phyloP scores from a whole-genome alignment of 2,113 vertebrate genomes.

The Colinus virginianus region DNA sequence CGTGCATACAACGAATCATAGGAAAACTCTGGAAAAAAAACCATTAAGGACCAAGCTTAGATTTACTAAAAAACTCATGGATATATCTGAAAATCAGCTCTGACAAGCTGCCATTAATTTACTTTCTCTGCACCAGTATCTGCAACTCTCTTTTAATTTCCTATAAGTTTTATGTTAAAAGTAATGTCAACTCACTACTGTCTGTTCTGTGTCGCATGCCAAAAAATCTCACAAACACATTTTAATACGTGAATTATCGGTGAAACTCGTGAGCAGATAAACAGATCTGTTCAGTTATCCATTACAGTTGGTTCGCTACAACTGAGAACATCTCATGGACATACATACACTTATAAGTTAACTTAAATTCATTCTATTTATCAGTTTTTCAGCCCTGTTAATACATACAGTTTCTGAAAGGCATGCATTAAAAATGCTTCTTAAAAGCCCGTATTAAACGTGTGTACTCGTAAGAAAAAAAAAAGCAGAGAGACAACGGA shows the following conservation, averaged over 20 bases:
- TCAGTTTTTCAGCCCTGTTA: neutral
- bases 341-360: neutral
- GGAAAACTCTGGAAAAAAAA: neutral
- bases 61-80: neutral
- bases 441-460: neutral
- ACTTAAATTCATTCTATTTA: neutral
- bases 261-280: neutral
- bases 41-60: neutral
- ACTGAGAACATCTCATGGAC: neutral
- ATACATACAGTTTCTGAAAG: neutral
- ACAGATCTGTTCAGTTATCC: neutral
- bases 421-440: neutral
- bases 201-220: neutral
- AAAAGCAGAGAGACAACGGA: neutral
- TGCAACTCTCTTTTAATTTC: neutral
- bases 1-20: neutral
- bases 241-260: neutral
- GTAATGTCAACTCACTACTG: neutral
- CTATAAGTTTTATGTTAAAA: neutral
- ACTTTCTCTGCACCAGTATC: neutral
- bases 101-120: neutral
- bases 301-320: neutral
- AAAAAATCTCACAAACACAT: neutral
- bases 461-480: accelerated
- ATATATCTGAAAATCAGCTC: neutral